These are phyloP conservation scores for Metopia argyrocephala DNA, from an alignment of 2,888 invertebrate genomes.

Conservation along the genomic window DNA sequence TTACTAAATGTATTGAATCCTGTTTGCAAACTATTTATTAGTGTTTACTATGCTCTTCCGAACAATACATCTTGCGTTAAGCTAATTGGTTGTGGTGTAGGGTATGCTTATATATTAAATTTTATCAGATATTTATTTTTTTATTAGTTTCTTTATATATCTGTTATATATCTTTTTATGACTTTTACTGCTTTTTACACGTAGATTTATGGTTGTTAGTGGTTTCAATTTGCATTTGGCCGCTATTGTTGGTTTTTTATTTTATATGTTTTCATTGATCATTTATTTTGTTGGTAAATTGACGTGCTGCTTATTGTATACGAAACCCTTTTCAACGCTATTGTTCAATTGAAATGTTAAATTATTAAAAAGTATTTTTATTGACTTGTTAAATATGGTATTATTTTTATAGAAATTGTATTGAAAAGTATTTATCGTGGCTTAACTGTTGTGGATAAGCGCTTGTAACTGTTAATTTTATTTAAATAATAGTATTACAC, in stretches of 20 bases:
- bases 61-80: no score
- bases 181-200: neutral
- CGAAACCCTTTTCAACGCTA: neutral
- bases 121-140: neutral
- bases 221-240: neutral
- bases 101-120: no score
- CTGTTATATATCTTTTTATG: neutral
- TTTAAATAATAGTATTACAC: no score
- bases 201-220: neutral
- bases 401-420: no score
- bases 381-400: no score
- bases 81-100: no score
- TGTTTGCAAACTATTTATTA: no score
- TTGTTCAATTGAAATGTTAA: neutral
- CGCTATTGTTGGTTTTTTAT: neutral
- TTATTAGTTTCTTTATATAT: neutral
- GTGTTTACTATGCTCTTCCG: no score
- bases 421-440: neutral
- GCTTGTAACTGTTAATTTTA: no score
- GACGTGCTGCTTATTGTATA: neutral
- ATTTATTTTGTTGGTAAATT: no score
- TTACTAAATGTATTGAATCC: no score
- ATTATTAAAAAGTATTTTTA: neutral
- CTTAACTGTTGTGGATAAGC: no score
- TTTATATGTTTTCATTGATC: neutral